These are phyloP conservation scores for Fratercula arctica DNA, from an alignment of 2,797 vertebrate genomes.

Conservation along the genomic window DNA sequence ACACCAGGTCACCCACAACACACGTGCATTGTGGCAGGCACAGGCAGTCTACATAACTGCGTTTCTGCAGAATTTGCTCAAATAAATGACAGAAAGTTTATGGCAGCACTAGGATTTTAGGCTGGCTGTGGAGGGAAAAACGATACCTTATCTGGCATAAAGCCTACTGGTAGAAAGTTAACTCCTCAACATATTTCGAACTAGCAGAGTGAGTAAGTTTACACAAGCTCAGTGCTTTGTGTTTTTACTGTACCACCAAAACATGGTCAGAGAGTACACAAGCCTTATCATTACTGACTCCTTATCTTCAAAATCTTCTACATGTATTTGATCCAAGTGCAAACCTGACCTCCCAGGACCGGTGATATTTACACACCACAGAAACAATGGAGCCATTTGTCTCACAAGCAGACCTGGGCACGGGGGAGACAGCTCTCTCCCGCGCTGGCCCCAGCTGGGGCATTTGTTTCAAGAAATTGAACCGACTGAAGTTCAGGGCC, in stretches of 20 bases:
- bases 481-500: neutral
- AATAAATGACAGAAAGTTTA: neutral
- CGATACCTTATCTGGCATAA: slow-evolving; percentile 6
- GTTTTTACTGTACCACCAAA: slow-evolving; percentile 17
- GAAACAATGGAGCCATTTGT: slow-evolving; percentile 51
- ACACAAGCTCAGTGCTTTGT: slow-evolving; percentile 4
- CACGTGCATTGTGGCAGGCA: fast-evolving
- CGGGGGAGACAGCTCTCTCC: neutral
- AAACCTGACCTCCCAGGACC: slow-evolving; percentile 29
- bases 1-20: neutral
- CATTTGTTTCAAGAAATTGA: neutral
- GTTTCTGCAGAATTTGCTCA: neutral
- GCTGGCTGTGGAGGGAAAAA: neutral
- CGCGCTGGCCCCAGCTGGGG: neutral
- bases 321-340: neutral
- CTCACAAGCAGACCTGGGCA: neutral
- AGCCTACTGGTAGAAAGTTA: neutral
- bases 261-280: slow-evolving; percentile 1
- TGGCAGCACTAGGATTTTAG: neutral
- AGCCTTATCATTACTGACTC: neutral
- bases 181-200: slow-evolving; percentile 3
- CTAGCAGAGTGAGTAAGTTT: neutral
- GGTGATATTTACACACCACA: neutral
- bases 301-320: slow-evolving; percentile 46
- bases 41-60: fast-evolving